These are phyloP conservation scores for Molanna angustata DNA, from an alignment of 2,888 invertebrate species.

Conservation along the genomic window DNA sequence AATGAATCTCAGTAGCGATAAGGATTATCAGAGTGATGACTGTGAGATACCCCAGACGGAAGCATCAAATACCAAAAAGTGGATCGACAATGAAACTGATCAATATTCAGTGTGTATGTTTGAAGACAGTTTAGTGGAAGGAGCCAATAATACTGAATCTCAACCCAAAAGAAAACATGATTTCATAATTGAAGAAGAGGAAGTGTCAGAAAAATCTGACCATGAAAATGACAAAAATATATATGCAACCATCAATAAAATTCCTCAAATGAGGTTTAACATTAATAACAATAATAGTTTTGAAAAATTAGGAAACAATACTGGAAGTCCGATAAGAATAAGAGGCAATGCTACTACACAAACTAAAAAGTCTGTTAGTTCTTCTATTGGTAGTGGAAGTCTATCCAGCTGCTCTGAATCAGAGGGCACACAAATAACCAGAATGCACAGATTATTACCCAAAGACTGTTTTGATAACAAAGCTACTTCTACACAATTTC, in stretches of 20 bases:
- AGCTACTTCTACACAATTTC: constrained; percentile 53
- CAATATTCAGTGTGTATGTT: constrained; percentile 35
- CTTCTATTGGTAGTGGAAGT: constrained; percentile 54
- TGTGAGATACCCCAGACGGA: constrained; percentile 35
- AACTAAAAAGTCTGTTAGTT: constrained; percentile 48
- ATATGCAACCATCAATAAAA: constrained; percentile 53
- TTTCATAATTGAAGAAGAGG: constrained; percentile 56
- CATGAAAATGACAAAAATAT: constrained; percentile 47
- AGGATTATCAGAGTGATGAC: constrained; percentile 38
- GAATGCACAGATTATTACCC: constrained; percentile 46
- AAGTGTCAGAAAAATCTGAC: constrained; percentile 47
- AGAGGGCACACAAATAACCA: constrained; percentile 54
- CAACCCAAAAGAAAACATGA: constrained; percentile 41
- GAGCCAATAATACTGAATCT: constrained; percentile 41
- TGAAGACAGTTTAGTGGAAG: constrained; percentile 50
- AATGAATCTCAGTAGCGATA: constrained; percentile 36
- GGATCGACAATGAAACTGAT: constrained; percentile 27
- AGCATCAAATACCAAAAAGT: constrained; percentile 35
- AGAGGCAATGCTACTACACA: constrained; percentile 31
- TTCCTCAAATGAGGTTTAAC: constrained; percentile 45
- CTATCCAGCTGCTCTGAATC: constrained; percentile 56
- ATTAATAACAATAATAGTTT: constrained; percentile 53
- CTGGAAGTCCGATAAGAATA: constrained; percentile 39
- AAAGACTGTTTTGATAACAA: constrained; percentile 48
- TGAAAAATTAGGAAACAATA: constrained; percentile 47